phyloP scores from a whole-genome alignment of 2,113 vertebrate genomes.

The Stegostoma tigrinum region DNA sequence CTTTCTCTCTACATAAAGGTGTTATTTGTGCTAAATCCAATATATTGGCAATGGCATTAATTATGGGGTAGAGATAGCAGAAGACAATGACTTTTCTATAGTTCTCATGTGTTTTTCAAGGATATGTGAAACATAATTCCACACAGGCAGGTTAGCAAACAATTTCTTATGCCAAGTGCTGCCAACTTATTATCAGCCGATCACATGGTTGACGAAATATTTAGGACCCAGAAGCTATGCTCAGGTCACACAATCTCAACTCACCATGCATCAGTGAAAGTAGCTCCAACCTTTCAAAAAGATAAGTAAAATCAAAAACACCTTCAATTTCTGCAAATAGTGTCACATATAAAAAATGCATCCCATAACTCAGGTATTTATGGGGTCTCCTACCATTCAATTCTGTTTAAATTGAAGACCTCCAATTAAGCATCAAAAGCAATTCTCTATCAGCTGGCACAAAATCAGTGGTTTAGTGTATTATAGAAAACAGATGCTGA shows the following conservation, averaged over 20 bases:
- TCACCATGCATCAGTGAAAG: background rate
- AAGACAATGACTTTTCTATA: background rate
- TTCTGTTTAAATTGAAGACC: background rate
- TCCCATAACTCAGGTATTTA: background rate
- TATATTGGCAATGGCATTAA: background rate
- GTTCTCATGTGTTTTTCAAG: background rate
- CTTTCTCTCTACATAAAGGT: background rate
- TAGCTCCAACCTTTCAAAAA: background rate
- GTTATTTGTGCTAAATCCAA: background rate
- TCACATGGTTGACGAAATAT: background rate
- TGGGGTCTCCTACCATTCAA: background rate
- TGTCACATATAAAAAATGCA: background rate
- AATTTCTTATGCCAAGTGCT: background rate
- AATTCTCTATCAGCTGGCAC: background rate
- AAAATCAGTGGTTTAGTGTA: background rate
- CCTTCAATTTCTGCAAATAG: background rate
- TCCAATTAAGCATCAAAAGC: background rate
- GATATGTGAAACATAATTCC: background rate
- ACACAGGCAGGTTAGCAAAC: background rate
- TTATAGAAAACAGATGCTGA: background rate
- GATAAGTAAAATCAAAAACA: background rate
- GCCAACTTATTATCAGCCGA: background rate
- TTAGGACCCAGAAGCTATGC: background rate
- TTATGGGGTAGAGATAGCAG: background rate
- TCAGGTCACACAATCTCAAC: background rate